Conservation (phyloP, 2,888 invertebrate species). For the Acanthosoma haemorrhoidale region DNA sequence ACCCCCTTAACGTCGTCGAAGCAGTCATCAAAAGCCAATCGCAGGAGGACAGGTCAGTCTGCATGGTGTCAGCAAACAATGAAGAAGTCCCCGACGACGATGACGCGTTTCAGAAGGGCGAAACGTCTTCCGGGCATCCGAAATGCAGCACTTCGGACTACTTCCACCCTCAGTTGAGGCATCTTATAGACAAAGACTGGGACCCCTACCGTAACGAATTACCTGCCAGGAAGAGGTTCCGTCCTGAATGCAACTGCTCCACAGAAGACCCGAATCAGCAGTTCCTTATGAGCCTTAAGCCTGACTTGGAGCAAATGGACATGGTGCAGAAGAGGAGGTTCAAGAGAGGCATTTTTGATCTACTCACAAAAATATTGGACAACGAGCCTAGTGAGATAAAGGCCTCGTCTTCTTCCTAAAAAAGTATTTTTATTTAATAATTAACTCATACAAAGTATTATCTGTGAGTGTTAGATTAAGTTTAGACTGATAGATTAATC, state of each 20-base stretch:
- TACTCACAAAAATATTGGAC: not conserved
- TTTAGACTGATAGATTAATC: too few relatives aligned
- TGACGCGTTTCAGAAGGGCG: not conserved
- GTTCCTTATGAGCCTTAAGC: slow-evolving; percentile 17
- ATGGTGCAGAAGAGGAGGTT: slow-evolving; percentile 14
- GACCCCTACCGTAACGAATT: not conserved
- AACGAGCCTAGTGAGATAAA: not conserved
- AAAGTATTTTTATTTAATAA: too few relatives aligned
- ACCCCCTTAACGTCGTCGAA: not conserved
- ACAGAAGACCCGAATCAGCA: not conserved
- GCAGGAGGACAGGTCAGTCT: not conserved
- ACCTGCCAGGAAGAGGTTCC: not conserved
- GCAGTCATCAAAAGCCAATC: not conserved
- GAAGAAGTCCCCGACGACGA: not conserved
- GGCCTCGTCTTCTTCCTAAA: too few relatives aligned
- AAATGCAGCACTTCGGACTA: not conserved
- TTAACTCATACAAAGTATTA: too few relatives aligned
- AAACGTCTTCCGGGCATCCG: not conserved
- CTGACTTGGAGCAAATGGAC: slow-evolving; percentile 5
- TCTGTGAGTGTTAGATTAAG: too few relatives aligned
- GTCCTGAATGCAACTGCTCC: not conserved
- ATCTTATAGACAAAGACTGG: not conserved
- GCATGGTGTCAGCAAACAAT: not conserved
- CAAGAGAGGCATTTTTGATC: slow-evolving; percentile 14
- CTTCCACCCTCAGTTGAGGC: not conserved